Conservation (phyloP, 2,888 invertebrate genomes). For the Epinotia demarniana region DNA sequence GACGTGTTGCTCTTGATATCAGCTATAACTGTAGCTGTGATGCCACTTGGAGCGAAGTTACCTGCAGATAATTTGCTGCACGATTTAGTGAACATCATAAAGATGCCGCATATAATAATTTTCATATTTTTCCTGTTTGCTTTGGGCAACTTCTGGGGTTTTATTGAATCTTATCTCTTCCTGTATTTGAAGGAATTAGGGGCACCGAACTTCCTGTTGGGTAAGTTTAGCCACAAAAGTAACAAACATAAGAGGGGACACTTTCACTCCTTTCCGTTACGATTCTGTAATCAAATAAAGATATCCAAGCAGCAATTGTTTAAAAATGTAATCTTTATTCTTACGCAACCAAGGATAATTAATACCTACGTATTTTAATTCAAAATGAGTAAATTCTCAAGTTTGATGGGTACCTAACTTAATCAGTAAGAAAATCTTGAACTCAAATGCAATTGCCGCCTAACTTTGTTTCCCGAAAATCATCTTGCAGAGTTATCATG, state of each 20-base stretch:
- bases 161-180: slow-evolving; percentile 95
- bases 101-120: slow-evolving; percentile 91
- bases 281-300: too few species aligned
- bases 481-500: too few species aligned
- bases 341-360: too few species aligned
- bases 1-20: slow-evolving; percentile 90
- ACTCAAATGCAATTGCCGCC: too few species aligned
- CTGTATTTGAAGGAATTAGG: slow-evolving; percentile 93
- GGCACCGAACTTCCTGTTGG: slow-evolving; percentile 92
- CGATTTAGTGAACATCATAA: slow-evolving; percentile 90
- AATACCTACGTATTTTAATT: too few species aligned
- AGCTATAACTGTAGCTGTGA: slow-evolving; percentile 89
- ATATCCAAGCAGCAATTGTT: too few species aligned
- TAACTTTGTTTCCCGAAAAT: too few species aligned
- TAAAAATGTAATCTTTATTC: too few species aligned
- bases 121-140: slow-evolving; percentile 93
- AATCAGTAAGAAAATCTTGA: too few species aligned
- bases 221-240: slow-evolving; percentile 71
- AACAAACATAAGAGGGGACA: background rate
- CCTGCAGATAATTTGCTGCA: slow-evolving; percentile 91
- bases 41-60: slow-evolving; percentile 91
- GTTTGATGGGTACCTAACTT: too few species aligned
- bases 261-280: background rate
- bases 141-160: slow-evolving; percentile 94
- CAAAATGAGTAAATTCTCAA: too few species aligned